Base-by-base conservation (phyloP, 2,113 vertebrate species). In the Coreoperca whiteheadi region DNA sequence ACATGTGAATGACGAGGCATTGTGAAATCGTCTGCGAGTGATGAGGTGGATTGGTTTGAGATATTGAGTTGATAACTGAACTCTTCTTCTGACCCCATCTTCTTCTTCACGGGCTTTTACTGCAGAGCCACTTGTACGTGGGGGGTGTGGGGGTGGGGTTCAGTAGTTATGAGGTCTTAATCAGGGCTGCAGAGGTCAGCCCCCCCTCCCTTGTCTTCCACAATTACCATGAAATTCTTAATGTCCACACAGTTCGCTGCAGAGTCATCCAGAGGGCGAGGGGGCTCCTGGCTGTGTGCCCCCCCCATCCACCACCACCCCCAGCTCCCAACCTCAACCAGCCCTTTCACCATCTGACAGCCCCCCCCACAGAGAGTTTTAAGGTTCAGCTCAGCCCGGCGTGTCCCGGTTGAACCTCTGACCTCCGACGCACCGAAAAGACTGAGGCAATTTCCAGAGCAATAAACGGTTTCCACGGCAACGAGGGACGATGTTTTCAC, bases 171-270 rank as follows among this genome's bases (percentile, higher is more conserved):
- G 90, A 94, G 91, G 87, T 90, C 92, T 94, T 94, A 92, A 95
- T 95, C 72, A 93, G 92, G 90, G 85, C 83, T 78, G 53, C 84
- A 83, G 88, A 93, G 93, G 88, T 92, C 91, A 82, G 56, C 43
- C 91, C 87, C 90, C 89, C 90, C 48, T 48, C 5, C 28, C 43
- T 90, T 88, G 91, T 93, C 87, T 93, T 93, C 86, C 87, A 93
- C 88, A 93, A 95, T 95, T 91, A 92, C 94, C 94, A 93, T 95
- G 94, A 95, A 95, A 96, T 94, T 95, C 92, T 93, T 82, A 94
- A 94, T 92, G 95, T 93, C 95, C 93, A 94, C 94, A 93, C 68
- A 48, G 77, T 75, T 87, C 63, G 69, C 84, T 87, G 69, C 76
- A 75, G 81, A 94, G 95, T 96, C 95, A 95, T 90, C 94, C 91